A percentile compares a stretch with the other conserved stretches of the same genome.
Conservation (phyloP, 2,888 invertebrate genomes). For the Hirudinaria manillensis region DNA sequence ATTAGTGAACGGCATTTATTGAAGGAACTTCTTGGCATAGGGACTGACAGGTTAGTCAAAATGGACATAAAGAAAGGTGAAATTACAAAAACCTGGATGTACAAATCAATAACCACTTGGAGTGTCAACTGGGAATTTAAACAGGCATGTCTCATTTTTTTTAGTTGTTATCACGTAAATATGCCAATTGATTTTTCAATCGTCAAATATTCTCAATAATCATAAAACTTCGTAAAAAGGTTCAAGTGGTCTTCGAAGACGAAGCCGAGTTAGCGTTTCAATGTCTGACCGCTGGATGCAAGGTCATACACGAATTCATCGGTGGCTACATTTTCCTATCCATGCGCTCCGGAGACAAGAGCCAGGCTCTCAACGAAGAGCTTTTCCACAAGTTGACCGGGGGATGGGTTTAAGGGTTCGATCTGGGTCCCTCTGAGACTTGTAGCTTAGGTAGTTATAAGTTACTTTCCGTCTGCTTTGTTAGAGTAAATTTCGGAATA, state of each 20-base stretch:
- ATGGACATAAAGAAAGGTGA: conserved; percentile 88
- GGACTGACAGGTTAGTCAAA: conserved; percentile 88
- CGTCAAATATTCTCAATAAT: not conserved
- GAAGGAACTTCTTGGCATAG: conserved; percentile 81
- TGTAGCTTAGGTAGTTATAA: no score
- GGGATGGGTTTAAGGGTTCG: conserved; percentile 58
- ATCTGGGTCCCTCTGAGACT: no score
- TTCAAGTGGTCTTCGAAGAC: conserved; percentile 57
- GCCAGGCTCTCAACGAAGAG: conserved; percentile 91
- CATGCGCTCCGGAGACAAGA: conserved; percentile 94
- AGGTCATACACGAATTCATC: conserved; percentile 93
- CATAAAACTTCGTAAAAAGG: not conserved
- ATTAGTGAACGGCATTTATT: not conserved
- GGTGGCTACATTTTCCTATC: conserved; percentile 96
- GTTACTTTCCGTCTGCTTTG: no score
- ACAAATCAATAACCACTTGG: conserved; percentile 97
- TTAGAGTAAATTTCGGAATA: no score
- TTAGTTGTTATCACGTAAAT: no score
- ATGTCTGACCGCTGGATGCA: conserved; percentile 91
- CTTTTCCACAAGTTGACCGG: conserved; percentile 97
- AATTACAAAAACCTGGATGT: conserved; percentile 93
- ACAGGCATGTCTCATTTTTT: conserved; percentile 40
- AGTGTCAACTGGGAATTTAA: conserved; percentile 98
- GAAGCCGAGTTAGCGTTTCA: conserved; percentile 83
- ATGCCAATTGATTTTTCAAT: not conserved